Evolutionary conservation across 2,113 vertebrate species (phyloP), one percentile per base, ranked within the genome.

Genomic region (Hydrolagus affinis): DNA sequence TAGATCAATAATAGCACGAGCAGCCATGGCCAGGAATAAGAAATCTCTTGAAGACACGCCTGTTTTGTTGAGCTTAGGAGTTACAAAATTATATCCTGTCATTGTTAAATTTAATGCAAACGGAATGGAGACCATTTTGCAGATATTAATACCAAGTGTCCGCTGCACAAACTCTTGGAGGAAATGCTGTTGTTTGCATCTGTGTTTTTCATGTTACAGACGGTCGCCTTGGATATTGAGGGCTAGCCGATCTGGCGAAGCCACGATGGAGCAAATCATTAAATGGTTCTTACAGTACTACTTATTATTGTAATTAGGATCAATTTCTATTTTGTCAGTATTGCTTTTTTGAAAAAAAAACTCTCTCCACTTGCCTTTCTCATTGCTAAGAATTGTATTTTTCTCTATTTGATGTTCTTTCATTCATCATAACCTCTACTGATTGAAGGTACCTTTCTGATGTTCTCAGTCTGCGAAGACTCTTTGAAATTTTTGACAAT

Each of bases 201-300:
- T 93, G 89, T 93, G 91, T 93, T 92, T 94, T 95, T 92, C 91
- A 94, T 93, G 90, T 93, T 95, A 88, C 94, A 95, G 94, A 95
- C 92, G 92, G 91, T 94, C 92, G 92, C 93, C 93, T 91, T 93
- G 94, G 92, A 93, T 94, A 92, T 93, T 94, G 94, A 93, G 93
- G 93, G 92, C 91, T 93, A 93, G 92, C 94, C 93, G 92, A 92
- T 93, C 93, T 89, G 93, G 92, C 92, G 89, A 91, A 94, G 92
- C 92, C 92, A 90, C 90, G 90, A 90, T 93, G 93, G 91, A 95
- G 90, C 94, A 94, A 94, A 94, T 92, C 93, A 90, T 93, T 92
- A 88, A 90, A 91, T 92, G 93, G 91, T 90, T 94, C 93, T 92
- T 91, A 92, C 92, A 87, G 91, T 90, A 93, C 91, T 91, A 90